Base-by-base conservation (phyloP, 1,140 invertebrate species). In the Scaptomyza pallida region DNA sequence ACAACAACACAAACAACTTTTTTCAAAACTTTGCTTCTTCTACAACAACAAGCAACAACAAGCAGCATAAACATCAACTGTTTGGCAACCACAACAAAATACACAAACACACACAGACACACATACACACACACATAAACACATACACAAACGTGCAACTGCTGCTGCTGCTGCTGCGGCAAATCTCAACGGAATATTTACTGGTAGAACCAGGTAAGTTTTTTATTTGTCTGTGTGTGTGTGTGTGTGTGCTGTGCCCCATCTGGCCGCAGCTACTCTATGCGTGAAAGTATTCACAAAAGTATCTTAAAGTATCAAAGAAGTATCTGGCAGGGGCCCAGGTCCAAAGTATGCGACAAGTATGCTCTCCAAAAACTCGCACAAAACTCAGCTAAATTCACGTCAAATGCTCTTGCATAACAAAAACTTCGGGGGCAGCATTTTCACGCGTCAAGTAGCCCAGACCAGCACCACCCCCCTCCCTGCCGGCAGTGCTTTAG, bases 121-220 rank as follows among this genome's bases (percentile, higher is more conserved):
- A 72, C 33, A 59, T 61, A 75, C 35, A 45, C 23, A 26, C 40
- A 41, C 8, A 55, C 33, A 37, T 26, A 13, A 55, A 23, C 40
- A 54, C 52, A 43, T 21, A 41, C n/a, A 55, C 33, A 37, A 9
- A 30, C 26, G 9, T 6, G 40, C 10, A 54, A n/a, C n/a, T n/a
- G n/a, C n/a, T n/a, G n/a, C n/a, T n/a, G 23, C 23, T 4, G 23
- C 23, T 26, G 23, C 23, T 26, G 23, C 23, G 63, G 65, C 60
- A 79, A 71, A 80, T 85, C 67, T 80, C 62, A 63, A 60, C 61
- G 81, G 77, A 86, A 76, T 83, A 86, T 75, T 83, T 80, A 68
- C 76, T 50, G 52, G 86, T n/a, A 54, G 41, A 54, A 47, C 51
- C 68, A 83, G 80, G 80, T 83, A 79, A 80, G 80, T 79, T 51